Conservation (phyloP, 2,797 vertebrate species). For the Syndactyla subalaris region DNA sequence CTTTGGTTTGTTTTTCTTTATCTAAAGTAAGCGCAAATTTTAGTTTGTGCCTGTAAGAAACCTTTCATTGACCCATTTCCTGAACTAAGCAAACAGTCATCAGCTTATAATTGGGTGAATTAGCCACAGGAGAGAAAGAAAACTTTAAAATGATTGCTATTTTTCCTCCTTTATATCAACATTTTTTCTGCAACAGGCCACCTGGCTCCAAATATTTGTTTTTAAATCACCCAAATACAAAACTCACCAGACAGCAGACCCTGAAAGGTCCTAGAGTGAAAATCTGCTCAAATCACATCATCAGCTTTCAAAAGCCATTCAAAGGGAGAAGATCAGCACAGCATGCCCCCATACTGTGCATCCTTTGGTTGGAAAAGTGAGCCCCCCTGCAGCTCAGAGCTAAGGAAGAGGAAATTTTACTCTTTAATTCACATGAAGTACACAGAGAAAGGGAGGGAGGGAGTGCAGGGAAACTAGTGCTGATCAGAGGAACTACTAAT, state of each 20-base stretch:
- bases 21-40: conserved; percentile 18
- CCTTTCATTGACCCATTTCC: conserved; percentile 48
- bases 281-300: background rate
- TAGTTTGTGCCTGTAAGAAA: conserved; percentile 25
- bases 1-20: conserved; percentile 4
- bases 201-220: conserved; percentile 32
- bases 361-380: background rate
- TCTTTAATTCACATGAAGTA: conserved; percentile 45
- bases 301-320: background rate
- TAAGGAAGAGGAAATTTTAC: conserved; percentile 14
- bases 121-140: conserved; percentile 42
- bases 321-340: background rate
- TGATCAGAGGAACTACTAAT: conserved; percentile 61
- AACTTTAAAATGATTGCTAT: conserved; percentile 40
- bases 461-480: background rate
- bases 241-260: background rate
- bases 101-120: conserved; percentile 55
- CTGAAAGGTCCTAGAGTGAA: background rate
- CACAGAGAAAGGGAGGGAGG: background rate
- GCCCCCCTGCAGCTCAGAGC: background rate
- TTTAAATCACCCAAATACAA: background rate
- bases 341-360: background rate
- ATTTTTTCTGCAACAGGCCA: background rate
- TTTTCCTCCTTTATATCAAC: conserved; percentile 8
- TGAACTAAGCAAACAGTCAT: conserved; percentile 27